Conservation (phyloP, 2,888 invertebrate species). For the Julus scandinavius region DNA sequence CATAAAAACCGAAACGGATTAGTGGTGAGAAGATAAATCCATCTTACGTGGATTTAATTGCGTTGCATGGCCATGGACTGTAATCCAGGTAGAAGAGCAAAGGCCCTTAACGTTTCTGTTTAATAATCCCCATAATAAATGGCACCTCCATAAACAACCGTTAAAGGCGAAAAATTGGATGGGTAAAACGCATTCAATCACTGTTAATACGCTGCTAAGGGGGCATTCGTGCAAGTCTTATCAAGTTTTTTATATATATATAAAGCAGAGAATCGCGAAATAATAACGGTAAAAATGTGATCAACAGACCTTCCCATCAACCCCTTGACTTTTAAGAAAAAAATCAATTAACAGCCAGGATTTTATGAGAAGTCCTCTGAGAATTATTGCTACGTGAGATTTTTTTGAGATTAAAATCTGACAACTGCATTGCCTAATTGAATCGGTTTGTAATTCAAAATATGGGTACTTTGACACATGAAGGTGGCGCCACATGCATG, state of each 20-base stretch:
- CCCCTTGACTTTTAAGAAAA: not conserved
- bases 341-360: not conserved
- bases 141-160: slow-evolving; percentile 18
- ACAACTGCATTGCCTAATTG: not conserved
- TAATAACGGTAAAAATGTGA: slow-evolving; percentile 18
- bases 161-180: slow-evolving; percentile 18
- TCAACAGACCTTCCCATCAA: not conserved
- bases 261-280: not conserved
- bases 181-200: not conserved
- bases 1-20: not conserved
- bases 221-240: not conserved
- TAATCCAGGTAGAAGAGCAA: not conserved
- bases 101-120: not conserved
- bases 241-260: not conserved
- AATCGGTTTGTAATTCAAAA: not conserved
- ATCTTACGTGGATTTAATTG: slow-evolving; percentile 18
- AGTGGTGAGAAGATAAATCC: slow-evolving; percentile 18
- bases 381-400: not conserved
- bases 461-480: not conserved
- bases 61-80: not conserved
- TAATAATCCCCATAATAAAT: slow-evolving; percentile 7
- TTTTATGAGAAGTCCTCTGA: not conserved
- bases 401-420: not conserved
- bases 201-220: slow-evolving; percentile 6
- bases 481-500: not conserved